These are phyloP conservation scores for Orchesellides sinensis DNA, from an alignment of 2,888 invertebrate species.

Conservation along the genomic window DNA sequence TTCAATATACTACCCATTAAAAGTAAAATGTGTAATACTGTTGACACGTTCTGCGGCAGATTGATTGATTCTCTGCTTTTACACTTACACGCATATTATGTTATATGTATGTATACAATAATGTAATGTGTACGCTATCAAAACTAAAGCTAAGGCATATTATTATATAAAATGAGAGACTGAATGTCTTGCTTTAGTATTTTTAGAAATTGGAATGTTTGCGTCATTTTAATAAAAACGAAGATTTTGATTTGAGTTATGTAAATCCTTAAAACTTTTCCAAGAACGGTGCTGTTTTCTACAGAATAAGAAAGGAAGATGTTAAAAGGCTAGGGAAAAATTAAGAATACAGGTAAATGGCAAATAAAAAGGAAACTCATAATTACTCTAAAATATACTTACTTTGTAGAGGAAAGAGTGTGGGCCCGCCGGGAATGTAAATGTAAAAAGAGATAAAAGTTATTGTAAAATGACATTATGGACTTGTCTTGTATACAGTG, in stretches of 20 bases:
- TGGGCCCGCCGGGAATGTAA: no score
- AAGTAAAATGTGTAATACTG: slow-evolving; percentile 5
- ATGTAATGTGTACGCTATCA: not conserved
- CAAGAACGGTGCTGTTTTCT: slow-evolving; percentile 35
- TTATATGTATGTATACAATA: not conserved
- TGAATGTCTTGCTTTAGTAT: slow-evolving; percentile 59
- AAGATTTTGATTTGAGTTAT: not conserved
- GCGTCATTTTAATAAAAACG: no score
- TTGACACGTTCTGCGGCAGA: not conserved
- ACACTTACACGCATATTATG: not conserved
- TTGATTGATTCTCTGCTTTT: not conserved
- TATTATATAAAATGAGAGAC: slow-evolving; percentile 44
- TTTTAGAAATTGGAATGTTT: slow-evolving; percentile 12
- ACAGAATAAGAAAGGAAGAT: not conserved
- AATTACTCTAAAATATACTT: slow-evolving; percentile 20
- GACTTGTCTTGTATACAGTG: slow-evolving; percentile 9
- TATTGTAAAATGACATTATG: not conserved
- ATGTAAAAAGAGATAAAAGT: not conserved
- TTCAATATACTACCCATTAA: not conserved
- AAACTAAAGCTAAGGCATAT: no score
- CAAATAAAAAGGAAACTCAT: slow-evolving; percentile 44
- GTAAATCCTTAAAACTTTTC: slow-evolving; percentile 13
- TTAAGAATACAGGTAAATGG: not conserved
- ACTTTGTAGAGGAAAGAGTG: not conserved
- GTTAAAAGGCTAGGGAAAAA: no score